Conservation (phyloP, 2,888 invertebrate species). For the Dysmachus trigonus region DNA sequence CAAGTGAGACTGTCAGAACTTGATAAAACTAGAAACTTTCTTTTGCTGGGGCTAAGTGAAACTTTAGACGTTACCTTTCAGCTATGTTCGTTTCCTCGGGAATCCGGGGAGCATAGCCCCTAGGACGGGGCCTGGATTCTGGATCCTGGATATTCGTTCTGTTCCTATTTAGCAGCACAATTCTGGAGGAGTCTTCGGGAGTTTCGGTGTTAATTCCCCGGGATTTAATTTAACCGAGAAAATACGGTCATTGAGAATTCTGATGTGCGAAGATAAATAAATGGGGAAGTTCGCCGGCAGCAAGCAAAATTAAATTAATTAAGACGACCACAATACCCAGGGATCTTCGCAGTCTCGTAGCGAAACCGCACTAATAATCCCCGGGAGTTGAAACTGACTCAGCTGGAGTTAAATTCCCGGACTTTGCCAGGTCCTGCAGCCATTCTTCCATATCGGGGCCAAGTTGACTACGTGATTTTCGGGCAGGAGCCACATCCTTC, state of each 20-base stretch:
- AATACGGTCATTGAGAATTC: neutral
- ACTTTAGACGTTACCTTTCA: neutral
- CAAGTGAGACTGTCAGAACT: conserved; percentile 18
- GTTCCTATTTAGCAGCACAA: neutral
- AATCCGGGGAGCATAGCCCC: neutral
- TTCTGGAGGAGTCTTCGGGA: neutral
- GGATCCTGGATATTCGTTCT: neutral
- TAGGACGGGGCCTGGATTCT: neutral
- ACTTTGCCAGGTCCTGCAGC: neutral
- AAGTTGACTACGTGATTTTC: neutral
- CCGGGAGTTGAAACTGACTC: neutral
- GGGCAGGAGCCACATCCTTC: neutral
- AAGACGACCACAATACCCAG: neutral
- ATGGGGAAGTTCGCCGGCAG: neutral
- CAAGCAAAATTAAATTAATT: neutral
- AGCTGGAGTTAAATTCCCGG: neutral
- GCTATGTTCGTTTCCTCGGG: neutral
- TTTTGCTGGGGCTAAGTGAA: neutral
- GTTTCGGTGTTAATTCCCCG: neutral
- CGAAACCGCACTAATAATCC: neutral
- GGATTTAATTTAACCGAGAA: neutral
- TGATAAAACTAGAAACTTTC: conserved; percentile 11
- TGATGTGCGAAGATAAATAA: neutral
- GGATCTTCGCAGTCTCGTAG: neutral
- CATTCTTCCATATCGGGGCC: neutral